These are phyloP conservation scores for Zenarchopterus dispar DNA, from an alignment of 2,797 vertebrate genomes.

Conservation along the genomic window DNA sequence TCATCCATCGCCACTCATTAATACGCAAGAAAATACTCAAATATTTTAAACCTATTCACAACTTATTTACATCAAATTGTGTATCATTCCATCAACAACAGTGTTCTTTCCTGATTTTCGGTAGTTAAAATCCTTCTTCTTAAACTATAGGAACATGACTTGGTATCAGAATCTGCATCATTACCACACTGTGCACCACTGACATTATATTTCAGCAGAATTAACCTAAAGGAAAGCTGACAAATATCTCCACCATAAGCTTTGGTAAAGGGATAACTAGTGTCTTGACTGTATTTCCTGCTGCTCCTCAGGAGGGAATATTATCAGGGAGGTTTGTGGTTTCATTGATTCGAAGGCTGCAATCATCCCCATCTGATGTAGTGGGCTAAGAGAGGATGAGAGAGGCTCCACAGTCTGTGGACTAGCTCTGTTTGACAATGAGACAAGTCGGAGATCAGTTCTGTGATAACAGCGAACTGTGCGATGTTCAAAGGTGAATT, in stretches of 20 bases:
- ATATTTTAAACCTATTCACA: not conserved
- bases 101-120: not conserved
- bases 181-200: not conserved
- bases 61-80: not conserved
- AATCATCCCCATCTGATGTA: conserved; percentile 82
- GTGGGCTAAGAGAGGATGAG: conserved; percentile 72
- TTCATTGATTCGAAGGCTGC: conserved; percentile 82
- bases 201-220: not conserved
- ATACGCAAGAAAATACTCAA: conserved; percentile 28
- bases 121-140: not conserved
- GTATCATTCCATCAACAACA: not conserved
- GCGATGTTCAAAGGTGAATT: conserved; percentile 34
- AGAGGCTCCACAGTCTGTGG: conserved; percentile 43
- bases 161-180: not conserved
- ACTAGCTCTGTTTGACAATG: conserved; percentile 52
- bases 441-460: conserved; percentile 49
- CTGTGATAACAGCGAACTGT: conserved; percentile 33
- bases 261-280: conserved; percentile 55
- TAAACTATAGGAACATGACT: not conserved
- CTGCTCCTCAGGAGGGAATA: conserved; percentile 71
- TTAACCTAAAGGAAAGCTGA: conserved; percentile 14
- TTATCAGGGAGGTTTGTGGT: conserved; percentile 83
- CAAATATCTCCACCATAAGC: conserved; percentile 31
- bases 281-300: conserved; percentile 58
- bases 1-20: conserved; percentile 25